Conservation (phyloP, 37 sponge, comb jelly and placozoan genomes). For the Axinella damicornis region DNA sequence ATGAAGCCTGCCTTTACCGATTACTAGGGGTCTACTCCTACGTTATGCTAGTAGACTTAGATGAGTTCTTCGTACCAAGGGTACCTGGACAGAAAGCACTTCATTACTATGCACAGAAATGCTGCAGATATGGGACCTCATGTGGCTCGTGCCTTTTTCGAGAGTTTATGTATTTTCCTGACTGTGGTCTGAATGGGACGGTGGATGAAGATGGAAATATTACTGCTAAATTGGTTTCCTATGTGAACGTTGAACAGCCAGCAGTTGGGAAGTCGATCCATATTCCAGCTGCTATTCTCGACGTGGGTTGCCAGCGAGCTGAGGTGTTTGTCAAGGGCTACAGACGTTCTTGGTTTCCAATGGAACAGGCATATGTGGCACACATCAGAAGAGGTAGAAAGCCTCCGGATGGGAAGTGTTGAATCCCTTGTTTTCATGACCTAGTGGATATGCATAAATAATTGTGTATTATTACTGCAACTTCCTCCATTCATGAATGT, state of each 20-base stretch:
- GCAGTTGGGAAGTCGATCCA: constrained; percentile 5
- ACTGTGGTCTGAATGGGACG: constrained; percentile 3
- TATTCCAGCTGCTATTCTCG: neutral
- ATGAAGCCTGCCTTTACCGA: constrained; percentile 18
- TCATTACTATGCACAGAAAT: neutral
- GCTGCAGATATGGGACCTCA: neutral
- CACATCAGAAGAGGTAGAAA: no score
- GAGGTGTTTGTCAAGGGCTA: no score
- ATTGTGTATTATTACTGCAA: no score
- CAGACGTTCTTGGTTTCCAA: no score
- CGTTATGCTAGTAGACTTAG: neutral
- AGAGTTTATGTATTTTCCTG: neutral
- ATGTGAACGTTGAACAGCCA: neutral
- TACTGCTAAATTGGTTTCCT: neutral
- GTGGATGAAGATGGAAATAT: neutral
- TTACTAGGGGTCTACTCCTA: neutral
- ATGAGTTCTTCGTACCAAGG: constrained; percentile 17
- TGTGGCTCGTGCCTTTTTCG: constrained; percentile 6
- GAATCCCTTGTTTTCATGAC: no score
- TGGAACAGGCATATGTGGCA: no score
- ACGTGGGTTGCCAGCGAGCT: neutral
- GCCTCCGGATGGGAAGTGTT: no score
- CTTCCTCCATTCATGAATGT: no score
- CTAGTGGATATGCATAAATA: no score
- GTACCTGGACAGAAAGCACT: neutral